Evolutionary conservation across 1,140 invertebrate genomes (phyloP).

Genomic region (Drosophila malerkotliana): DNA sequence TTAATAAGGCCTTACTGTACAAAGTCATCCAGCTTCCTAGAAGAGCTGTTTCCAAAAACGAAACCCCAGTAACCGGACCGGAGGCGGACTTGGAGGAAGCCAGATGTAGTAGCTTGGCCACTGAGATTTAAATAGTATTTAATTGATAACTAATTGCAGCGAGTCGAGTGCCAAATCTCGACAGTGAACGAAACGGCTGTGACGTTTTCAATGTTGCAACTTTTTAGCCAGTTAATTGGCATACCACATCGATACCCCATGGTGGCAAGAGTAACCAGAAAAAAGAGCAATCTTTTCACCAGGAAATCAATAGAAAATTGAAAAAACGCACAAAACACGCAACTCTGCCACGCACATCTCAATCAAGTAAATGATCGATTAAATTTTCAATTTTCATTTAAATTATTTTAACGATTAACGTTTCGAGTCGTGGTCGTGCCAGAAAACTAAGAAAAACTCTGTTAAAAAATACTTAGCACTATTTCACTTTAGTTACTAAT

Average conservation of each 20-base stretch:
- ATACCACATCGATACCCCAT: background rate
- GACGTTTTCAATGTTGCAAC: constrained; percentile 28
- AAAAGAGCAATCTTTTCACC: constrained; percentile 65
- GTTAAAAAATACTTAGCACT: too few species aligned
- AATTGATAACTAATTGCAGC: constrained; percentile 71
- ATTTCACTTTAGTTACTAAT: too few species aligned
- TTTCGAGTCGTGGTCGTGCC: too few species aligned
- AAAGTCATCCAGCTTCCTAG: background rate
- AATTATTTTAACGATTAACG: too few species aligned
- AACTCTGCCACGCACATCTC: constrained; percentile 5
- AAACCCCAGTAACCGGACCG: constrained; percentile 8
- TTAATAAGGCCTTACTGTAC: background rate
- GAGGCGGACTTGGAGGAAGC: constrained; percentile 9
- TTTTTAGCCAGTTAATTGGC: constrained; percentile 48
- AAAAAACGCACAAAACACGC: constrained; percentile 1
- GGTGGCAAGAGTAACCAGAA: too few species aligned
- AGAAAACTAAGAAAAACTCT: too few species aligned
- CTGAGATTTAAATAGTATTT: constrained; percentile 64
- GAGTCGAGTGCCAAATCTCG: constrained; percentile 44
- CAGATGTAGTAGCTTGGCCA: constrained; percentile 9
- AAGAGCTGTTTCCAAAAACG: constrained; percentile 6
- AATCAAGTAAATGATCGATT: background rate
- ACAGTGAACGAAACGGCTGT: constrained; percentile 28
- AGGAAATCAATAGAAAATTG: constrained; percentile 54
- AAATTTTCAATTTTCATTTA: too few species aligned